Evolutionary conservation across 2,888 invertebrate genomes (phyloP).

Genomic region (Euspilapteryx auroguttella): DNA sequence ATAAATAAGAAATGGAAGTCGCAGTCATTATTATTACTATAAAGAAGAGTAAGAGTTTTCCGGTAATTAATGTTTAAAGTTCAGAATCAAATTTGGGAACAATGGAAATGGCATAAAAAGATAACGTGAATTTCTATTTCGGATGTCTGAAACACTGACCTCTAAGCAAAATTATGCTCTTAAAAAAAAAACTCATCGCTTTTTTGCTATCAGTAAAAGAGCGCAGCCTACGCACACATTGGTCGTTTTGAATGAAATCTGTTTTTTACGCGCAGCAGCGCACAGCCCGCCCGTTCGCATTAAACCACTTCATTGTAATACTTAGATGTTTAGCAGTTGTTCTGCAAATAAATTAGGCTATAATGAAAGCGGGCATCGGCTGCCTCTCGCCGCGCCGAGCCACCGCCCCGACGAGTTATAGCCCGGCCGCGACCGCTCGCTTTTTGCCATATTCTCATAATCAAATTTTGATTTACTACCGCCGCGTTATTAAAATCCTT

Average conservation of each 20-base stretch:
- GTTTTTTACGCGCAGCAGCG: slow-evolving; percentile 21
- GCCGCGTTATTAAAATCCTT: slow-evolving; percentile 32
- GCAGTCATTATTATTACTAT: too few species aligned
- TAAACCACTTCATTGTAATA: slow-evolving; percentile 40
- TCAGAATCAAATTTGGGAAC: too few species aligned
- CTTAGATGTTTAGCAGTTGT: slow-evolving; percentile 38
- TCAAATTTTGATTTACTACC: slow-evolving; percentile 47
- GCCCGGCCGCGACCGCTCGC: slow-evolving; percentile 13
- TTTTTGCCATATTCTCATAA: slow-evolving; percentile 33
- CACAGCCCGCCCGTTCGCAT: slow-evolving; percentile 18
- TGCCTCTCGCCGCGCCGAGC: slow-evolving; percentile 26
- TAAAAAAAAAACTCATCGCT: too few species aligned
- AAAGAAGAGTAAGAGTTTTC: too few species aligned
- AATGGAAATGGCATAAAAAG: too few species aligned
- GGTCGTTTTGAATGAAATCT: slow-evolving; percentile 19
- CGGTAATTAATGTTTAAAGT: too few species aligned
- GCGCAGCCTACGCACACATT: slow-evolving; percentile 15
- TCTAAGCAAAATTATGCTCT: too few species aligned
- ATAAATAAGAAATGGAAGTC: too few species aligned
- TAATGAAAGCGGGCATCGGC: slow-evolving; percentile 31
- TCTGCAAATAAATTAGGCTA: slow-evolving; percentile 29
- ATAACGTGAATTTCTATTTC: too few species aligned
- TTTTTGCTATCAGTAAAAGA: slow-evolving; percentile 11
- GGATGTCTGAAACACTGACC: too few species aligned
- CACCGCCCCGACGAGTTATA: slow-evolving; percentile 30